A percentile compares a stretch with the other conserved stretches of the same genome.
These are phyloP conservation scores for Bungarus multicinctus DNA, from an alignment of 2,113 vertebrate genomes.

Conservation along the genomic window DNA sequence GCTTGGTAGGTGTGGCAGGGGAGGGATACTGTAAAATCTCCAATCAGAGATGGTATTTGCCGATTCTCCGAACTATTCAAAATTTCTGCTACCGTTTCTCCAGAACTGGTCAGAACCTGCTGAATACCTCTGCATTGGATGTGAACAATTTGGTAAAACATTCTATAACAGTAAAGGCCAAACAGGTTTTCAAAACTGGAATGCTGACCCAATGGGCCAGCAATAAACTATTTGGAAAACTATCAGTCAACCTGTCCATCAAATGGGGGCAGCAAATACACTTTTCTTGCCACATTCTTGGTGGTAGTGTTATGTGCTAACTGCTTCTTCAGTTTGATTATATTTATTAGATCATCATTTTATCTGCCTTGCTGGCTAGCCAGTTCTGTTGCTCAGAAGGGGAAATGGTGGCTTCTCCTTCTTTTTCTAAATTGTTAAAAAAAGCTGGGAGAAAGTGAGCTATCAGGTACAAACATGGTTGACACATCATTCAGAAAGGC, in stretches of 20 bases:
- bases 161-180: not conserved
- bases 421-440: not conserved
- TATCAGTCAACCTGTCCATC: not conserved
- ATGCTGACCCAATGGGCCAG: not conserved
- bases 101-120: too few species aligned
- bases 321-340: not conserved
- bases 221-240: not conserved
- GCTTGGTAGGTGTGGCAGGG: too few species aligned
- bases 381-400: not conserved
- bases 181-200: not conserved
- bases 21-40: too few species aligned
- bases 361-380: not conserved
- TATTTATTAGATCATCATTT: not conserved
- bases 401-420: not conserved
- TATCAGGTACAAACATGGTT: not conserved
- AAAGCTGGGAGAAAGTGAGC: not conserved
- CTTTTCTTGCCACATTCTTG: not conserved
- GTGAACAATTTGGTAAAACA: not conserved
- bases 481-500: not conserved
- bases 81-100: too few species aligned
- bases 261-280: not conserved
- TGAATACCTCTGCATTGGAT: too few species aligned
- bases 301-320: not conserved
- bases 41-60: too few species aligned
- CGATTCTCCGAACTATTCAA: too few species aligned